A percentile compares a stretch with the other conserved stretches of the same genome.
Evolutionary conservation across 2,888 invertebrate species (phyloP).

Genomic region (Tridacna gigas): DNA sequence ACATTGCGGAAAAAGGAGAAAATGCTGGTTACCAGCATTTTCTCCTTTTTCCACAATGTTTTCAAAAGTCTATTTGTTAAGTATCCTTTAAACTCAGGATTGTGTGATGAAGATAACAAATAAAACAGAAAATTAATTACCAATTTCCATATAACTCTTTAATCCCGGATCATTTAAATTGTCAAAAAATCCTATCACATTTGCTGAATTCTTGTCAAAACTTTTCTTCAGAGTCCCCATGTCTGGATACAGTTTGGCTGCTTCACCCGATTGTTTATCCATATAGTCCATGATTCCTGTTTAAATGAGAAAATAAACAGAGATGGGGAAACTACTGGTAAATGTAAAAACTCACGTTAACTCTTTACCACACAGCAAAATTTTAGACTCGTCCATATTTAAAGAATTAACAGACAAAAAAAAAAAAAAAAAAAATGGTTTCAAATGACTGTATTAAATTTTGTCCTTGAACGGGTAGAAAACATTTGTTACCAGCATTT

Average conservation of each 20-base stretch:
- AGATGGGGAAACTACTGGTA: too few relatives aligned
- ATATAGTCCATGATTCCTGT: conserved; percentile 86
- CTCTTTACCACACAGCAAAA: too few relatives aligned
- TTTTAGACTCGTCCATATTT: too few relatives aligned
- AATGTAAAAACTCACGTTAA: too few relatives aligned
- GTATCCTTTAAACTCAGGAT: too few relatives aligned
- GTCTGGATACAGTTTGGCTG: conserved; percentile 81
- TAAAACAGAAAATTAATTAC: conserved; percentile 65
- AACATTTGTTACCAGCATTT: not conserved
- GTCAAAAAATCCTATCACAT: conserved; percentile 87
- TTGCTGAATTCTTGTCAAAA: conserved; percentile 85
- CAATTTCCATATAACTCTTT: conserved; percentile 85
- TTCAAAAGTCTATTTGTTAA: not conserved
- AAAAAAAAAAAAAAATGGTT: too few relatives aligned
- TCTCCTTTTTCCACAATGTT: not conserved
- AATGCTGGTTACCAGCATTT: not conserved
- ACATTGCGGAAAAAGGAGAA: not conserved
- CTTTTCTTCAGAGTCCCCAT: conserved; percentile 83
- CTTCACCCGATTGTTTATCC: conserved; percentile 85
- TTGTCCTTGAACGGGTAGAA: too few relatives aligned
- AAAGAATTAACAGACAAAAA: too few relatives aligned
- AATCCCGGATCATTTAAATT: conserved; percentile 84
- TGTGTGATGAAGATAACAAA: not conserved
- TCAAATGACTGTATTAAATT: too few relatives aligned
- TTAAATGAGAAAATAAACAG: conserved; percentile 13